Evolutionary conservation across 2,888 invertebrate species (phyloP).

Genomic region (Cataglyphis altisquamis): DNA sequence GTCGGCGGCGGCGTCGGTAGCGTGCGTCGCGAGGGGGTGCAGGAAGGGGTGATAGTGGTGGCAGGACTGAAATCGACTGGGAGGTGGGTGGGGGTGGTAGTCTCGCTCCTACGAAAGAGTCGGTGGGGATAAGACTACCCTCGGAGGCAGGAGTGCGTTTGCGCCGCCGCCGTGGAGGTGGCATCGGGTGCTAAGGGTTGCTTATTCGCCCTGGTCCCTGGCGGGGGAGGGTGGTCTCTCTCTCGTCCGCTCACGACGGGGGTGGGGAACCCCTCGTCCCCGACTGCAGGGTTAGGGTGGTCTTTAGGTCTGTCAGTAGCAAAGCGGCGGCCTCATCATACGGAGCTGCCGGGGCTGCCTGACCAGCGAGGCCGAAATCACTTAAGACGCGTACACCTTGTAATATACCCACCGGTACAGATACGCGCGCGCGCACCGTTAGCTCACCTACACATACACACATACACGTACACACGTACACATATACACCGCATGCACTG

Average conservation of each 20-base stretch:
- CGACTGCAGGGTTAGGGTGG: constrained; percentile 86
- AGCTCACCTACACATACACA: constrained; percentile 69
- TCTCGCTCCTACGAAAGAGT: constrained; percentile 77
- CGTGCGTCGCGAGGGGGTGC: constrained; percentile 65
- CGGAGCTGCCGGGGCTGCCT: constrained; percentile 84
- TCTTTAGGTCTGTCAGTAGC: constrained; percentile 85
- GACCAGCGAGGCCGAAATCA: constrained; percentile 84
- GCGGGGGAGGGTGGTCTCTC: constrained; percentile 77
- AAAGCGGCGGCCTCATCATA: constrained; percentile 86
- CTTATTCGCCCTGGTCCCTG: constrained; percentile 79
- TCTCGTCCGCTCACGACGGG: constrained; percentile 74
- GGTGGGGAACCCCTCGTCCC: constrained; percentile 79
- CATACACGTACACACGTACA: constrained; percentile 56
- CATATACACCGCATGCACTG: constrained; percentile 57
- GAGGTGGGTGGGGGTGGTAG: constrained; percentile 75
- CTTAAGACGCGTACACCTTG: constrained; percentile 86
- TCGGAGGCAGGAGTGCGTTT: constrained; percentile 84
- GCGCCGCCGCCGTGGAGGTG: constrained; percentile 85
- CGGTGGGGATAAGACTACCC: constrained; percentile 86
- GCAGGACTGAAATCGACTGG: constrained; percentile 70
- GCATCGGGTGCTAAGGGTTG: constrained; percentile 84
- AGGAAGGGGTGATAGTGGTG: constrained; percentile 68
- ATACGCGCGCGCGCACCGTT: constrained; percentile 76
- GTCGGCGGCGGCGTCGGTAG: constrained; percentile 64
- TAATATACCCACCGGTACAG: constrained; percentile 81